phyloP scores from a whole-genome alignment of 2,113 vertebrate genomes.

The Psittacula cyanocephala region DNA sequence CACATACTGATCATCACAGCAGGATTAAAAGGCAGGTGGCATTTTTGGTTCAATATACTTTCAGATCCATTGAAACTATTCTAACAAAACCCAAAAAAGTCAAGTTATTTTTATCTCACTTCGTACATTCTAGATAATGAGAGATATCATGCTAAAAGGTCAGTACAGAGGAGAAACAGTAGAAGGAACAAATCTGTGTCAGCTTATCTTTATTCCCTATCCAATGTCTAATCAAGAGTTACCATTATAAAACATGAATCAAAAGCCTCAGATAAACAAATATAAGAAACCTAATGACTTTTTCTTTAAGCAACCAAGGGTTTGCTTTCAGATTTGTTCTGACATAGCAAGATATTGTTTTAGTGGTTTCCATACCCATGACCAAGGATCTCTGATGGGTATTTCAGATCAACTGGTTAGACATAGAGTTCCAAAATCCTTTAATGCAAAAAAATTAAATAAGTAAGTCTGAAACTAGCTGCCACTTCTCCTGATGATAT shows the following conservation, averaged over 20 bases:
- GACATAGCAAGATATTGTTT: not conserved
- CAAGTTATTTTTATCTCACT: not conserved
- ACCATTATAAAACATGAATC: not conserved
- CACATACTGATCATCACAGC: not conserved
- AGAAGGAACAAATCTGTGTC: not conserved
- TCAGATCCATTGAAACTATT: not conserved
- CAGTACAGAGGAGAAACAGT: not conserved
- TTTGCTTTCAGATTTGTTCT: not conserved
- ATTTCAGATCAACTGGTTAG: not conserved
- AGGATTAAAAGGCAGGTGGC: not conserved
- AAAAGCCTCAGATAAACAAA: not conserved
- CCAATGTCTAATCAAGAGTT: not conserved
- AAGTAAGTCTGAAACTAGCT: not conserved
- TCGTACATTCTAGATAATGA: not conserved
- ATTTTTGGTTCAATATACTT: not conserved
- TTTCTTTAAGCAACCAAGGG: not conserved
- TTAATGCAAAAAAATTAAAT: not conserved
- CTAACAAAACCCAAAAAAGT: not conserved
- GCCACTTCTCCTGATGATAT: not conserved
- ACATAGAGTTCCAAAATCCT: not conserved
- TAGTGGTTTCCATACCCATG: not conserved
- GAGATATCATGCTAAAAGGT: constrained; percentile 2
- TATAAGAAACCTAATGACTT: not conserved
- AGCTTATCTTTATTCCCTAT: not conserved
- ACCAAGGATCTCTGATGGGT: not conserved